Base-by-base conservation (phyloP, 2,797 vertebrate species). In the Sebastes glaucus region DNA sequence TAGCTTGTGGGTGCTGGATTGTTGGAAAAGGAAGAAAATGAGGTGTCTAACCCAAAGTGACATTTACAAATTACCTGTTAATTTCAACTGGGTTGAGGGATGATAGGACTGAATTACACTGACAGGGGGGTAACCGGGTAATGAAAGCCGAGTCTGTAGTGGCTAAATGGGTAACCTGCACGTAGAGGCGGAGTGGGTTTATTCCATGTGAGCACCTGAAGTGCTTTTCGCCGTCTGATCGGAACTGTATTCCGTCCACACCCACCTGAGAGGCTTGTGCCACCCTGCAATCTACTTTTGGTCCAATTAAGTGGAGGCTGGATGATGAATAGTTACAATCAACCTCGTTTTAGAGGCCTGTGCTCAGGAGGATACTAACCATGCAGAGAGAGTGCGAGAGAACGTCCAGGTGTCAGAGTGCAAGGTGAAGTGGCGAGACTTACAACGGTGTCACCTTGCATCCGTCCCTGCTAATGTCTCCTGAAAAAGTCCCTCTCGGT, bases 21-120 rank as follows among this genome's bases (percentile, higher is more conserved):
- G 97, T 97, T 97, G 97, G 96, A 96, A 96, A 96, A 96, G 96
- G 97, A 97, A 97, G 96, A 98, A 99, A 99, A 99, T 98, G 97
- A 99, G 97, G 95, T 94, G 94, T 96, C 97, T 99, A 99, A 99
- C 97, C 97, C 95, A 97, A 99, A 98, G 98, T 97, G 98, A 99
- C 98, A 97, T 98, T 98, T 98, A 99, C 97, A 99, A 99, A 99
- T 99, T 97, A 99, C 98, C 97, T 99, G 98, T 98, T 99, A 98
- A 99, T 99, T 99, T 98, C 97, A 97, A 97, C 96, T 95, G 96
- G 97, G 97, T 97, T 99, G 98, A 99, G 96, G 97, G 97, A 99
- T 99, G 97, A 98, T 97, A 95, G 97, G 96, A 95, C 97, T 98
- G 97, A 99, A 97, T 97, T 95, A 94, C 97, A 96, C 92, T 97